Evolutionary conservation across 2,797 vertebrate species (phyloP), one percentile per base, ranked within the genome.

Genomic region (Pseudomugil gertrudae): DNA sequence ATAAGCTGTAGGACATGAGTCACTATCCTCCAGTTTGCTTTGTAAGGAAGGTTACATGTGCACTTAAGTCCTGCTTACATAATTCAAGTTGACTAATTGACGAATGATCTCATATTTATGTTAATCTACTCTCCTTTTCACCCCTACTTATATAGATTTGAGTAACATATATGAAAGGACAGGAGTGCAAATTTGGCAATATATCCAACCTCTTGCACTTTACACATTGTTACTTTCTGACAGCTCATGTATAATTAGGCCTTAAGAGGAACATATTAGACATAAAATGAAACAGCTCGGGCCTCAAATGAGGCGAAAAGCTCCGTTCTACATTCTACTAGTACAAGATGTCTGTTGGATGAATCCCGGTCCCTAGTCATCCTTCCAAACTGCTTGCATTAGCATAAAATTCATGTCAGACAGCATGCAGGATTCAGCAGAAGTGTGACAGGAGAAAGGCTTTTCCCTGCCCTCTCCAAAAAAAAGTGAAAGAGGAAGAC

Each of bases 331-430:
- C 88, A 86, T 63, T 74, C 65, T 55, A 84, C 66, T 57, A 45
- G 43, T 68, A 83, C 85, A 82, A 78, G 78, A 76, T 48, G 76
- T 87, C 70, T 82, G 80, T 21, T 60, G 55, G 82, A 81, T 63
- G 63, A 89, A 54, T 77, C 71, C 51, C 21, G 26, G 64, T 74
- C 74, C 69, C 85, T 71, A 69, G 81, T 84, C 83, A 79, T 33
- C 59, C 63, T 58, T 63, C 50, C 57, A 52, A 85, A 85, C 78
- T 83, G 87, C 87, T 69, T 60, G 67, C 79, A 87, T 89, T 88
- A 64, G 84, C 90, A 91, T 88, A 90, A 90, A 89, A 84, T 66
- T 90, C 72, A 60, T 80, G 84, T 82, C 85, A 87, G 78, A 67
- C 67, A 66, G 71, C 54, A 9, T 38, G 62, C 40, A 15, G 66